Evolutionary conservation across 2,888 invertebrate genomes (phyloP).

Genomic region (Andrena bucephala): DNA sequence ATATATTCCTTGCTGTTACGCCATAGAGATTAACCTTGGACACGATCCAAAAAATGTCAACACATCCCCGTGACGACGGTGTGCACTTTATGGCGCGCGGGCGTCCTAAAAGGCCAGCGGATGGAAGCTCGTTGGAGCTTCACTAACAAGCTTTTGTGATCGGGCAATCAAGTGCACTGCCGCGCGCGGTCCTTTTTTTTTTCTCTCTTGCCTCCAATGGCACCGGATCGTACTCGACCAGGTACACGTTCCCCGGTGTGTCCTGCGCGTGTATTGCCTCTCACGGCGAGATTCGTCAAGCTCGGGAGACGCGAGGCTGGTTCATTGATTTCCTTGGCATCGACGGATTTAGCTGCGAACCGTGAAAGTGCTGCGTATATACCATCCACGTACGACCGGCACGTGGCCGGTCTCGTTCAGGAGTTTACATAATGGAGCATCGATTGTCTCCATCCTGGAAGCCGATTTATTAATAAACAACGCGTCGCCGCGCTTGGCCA

Average conservation of each 20-base stretch:
- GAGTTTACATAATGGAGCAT: slow-evolving; percentile 52
- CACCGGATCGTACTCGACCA: slow-evolving; percentile 32
- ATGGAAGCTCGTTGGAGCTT: slow-evolving; percentile 49
- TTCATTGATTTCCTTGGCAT: slow-evolving; percentile 55
- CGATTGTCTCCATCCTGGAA: slow-evolving; percentile 22
- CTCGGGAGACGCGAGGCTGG: slow-evolving; percentile 10
- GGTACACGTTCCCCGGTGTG: slow-evolving; percentile 6
- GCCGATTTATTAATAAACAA: slow-evolving; percentile 61
- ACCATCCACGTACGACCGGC: slow-evolving; percentile 6
- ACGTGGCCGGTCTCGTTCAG: slow-evolving; percentile 48
- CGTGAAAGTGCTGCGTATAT: slow-evolving; percentile 56
- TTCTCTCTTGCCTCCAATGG: slow-evolving; percentile 11
- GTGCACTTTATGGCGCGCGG: slow-evolving; percentile 30
- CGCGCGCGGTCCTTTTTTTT: slow-evolving; percentile 28
- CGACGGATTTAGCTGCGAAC: slow-evolving; percentile 32
- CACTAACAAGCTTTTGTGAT: slow-evolving; percentile 70
- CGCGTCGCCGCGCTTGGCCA: slow-evolving; percentile 7
- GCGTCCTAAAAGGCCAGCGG: slow-evolving; percentile 65
- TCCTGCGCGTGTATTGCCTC: slow-evolving; percentile 17
- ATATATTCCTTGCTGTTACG: slow-evolving; percentile 27
- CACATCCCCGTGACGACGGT: slow-evolving; percentile 3
- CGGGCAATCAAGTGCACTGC: slow-evolving; percentile 69
- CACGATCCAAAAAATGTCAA: slow-evolving; percentile 47
- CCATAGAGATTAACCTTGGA: slow-evolving; percentile 54
- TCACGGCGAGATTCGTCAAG: slow-evolving; percentile 19